Base-by-base conservation (phyloP, 1,140 invertebrate genomes). In the Drosophila pruinosa region DNA sequence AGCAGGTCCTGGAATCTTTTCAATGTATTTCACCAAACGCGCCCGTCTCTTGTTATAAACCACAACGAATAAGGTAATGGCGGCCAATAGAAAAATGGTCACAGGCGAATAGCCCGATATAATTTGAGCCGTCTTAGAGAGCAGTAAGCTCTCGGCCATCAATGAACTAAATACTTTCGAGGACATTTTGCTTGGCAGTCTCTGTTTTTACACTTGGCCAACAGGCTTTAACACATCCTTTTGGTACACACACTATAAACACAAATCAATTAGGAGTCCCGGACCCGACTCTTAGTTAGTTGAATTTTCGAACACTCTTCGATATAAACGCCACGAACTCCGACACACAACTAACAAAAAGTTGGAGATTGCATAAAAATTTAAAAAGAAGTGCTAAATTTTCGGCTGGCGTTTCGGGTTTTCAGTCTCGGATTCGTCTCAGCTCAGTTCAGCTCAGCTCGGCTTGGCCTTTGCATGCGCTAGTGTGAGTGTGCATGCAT, bases 1-100 rank as follows among this genome's bases (percentile, higher is more conserved):
- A 4, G 92, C 91, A 1, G 94, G 94, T 54, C 94, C 94, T 0
- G 93, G 93, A 47, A 93, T 93, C 77, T 92, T 91, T 10, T 91
- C 90, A 15, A 93, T 92, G 17, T 92, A 81, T 45, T 90, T 89
- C 21, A 92, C 90, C 43, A 92, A 65, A 19, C 91, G 88, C 17
- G 89, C 75, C 38, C 92, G 86, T 15, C 90, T 74, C 57, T 89
- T 90, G 63, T 92, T 92, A 62, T 92, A 92, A 36, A 90, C 65
- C 50, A 90, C 85, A 19, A 90, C 38, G 28, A 89, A 90, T 0
- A 90, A 70, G 2, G 39, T 53, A 5, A 90, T 72, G 12, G 81
- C 68, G 0, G 73, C 81, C 19, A 89, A 26, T 2, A 90, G 54
- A 15, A 90, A 78, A 2, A 90, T 78, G 4, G 89, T 90, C 22